phyloP scores from a whole-genome alignment of 2,113 vertebrate species.

The Propithecus coquereli region DNA sequence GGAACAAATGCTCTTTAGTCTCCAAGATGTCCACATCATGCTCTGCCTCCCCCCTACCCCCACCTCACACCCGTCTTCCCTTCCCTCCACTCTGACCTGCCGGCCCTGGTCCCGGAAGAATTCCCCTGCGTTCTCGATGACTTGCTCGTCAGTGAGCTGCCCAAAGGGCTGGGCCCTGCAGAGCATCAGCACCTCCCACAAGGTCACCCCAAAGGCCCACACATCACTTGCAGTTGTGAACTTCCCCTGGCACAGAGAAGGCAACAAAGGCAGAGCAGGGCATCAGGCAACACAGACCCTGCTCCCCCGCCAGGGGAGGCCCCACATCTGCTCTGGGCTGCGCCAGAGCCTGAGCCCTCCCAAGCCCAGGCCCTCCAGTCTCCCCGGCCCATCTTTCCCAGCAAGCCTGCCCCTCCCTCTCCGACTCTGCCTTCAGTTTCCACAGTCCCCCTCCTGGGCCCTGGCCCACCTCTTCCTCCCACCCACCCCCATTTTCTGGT shows the following conservation, averaged over 20 bases:
- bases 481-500: neutral
- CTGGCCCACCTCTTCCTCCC: neutral
- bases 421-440: neutral
- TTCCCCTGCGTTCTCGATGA: slow-evolving; percentile 94
- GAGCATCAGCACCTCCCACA: slow-evolving; percentile 95
- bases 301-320: neutral
- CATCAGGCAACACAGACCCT: neutral
- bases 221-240: slow-evolving; percentile 94
- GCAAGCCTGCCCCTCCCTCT: neutral
- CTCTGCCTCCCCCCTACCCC: neutral
- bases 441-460: neutral
- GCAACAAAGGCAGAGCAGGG: neutral
- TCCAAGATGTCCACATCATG: neutral
- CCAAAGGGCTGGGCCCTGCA: slow-evolving; percentile 95
- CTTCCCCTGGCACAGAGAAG: slow-evolving; percentile 85
- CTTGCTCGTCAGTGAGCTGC: slow-evolving; percentile 92
- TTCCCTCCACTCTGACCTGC: slow-evolving; percentile 83
- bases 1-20: neutral
- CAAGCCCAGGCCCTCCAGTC: neutral
- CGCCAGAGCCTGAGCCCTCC: neutral
- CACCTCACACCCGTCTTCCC: rapidly evolving
- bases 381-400: neutral
- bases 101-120: slow-evolving; percentile 93
- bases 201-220: slow-evolving; percentile 95
- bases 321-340: neutral